Evolutionary conservation across 1,140 invertebrate species (phyloP), one percentile per base, ranked within the genome.

Genomic region (Alviniconcha marisindica): DNA sequence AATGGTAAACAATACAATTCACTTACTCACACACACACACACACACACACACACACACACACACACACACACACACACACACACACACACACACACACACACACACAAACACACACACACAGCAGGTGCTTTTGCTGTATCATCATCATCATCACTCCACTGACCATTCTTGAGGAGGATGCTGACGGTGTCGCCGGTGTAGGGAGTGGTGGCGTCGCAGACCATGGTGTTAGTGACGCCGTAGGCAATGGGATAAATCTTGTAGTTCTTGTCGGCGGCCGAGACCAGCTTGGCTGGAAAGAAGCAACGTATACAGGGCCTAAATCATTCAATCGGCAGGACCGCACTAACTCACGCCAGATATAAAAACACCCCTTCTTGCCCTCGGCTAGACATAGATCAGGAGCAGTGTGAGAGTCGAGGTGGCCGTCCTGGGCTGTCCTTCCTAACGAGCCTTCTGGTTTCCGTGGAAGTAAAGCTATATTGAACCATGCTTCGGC

Each of bases 201-300:
- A 33, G 60, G 2, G 28, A n/a, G n/a, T n/a, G 31, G n/a, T 31
- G n/a, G 36, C 60, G 36, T 66, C 60, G 60, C 60, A 66, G 60
- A 66, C 36, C 3, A 66, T 2, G 18, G 15, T 2, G 28, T 2
- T 2, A 21, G 18, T 7, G 3, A 66, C 31, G 60, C 28, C 3
- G 60, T 66, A 66, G 60, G 60, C 60, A 10, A 66, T 66, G 60
- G 60, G 60, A 21, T 66, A 66, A 31, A 66, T 66, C 60, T 66
- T 66, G 60, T 33, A 33, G 60, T 66, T 66, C n/a, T 33, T n/a
- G 60, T 66, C 28, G 36, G 60, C 60, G 2, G 60, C 60, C 3
- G 24, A 31, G 60, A 31, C 31, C 28, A 66, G 60, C 31, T 66
- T 66, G 28, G 60, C 60, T 66, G 28, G 18, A n/a, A n/a, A 4